Evolutionary conservation across 2,888 invertebrate genomes (phyloP).

Genomic region (Agonum fuliginosum): DNA sequence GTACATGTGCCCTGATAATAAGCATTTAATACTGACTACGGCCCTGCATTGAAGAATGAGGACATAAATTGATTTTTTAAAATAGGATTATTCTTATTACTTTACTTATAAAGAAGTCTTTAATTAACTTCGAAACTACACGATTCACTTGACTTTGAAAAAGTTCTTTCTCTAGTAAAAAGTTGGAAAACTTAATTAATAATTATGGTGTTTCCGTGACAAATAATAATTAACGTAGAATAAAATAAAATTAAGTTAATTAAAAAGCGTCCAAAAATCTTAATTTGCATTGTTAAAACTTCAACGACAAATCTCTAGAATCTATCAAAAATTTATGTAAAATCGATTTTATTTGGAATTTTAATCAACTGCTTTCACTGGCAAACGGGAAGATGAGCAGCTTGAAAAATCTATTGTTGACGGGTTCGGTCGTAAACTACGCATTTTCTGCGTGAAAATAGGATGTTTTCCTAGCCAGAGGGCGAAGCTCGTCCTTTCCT

Average conservation of each 20-base stretch:
- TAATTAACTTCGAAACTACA: slow-evolving; percentile 90
- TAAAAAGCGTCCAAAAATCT: slow-evolving; percentile 35
- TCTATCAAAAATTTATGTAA: slow-evolving; percentile 2
- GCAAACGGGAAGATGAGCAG: not conserved
- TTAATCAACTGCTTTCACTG: slow-evolving; percentile 10
- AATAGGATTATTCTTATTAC: too few relatives aligned
- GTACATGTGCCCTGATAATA: too few relatives aligned
- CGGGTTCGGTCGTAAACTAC: slow-evolving; percentile 12
- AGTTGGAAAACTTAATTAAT: slow-evolving; percentile 47
- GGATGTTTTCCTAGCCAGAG: slow-evolving; percentile 51
- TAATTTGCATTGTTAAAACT: slow-evolving; percentile 24
- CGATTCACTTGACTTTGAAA: slow-evolving; percentile 91
- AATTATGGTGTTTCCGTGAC: slow-evolving; percentile 45
- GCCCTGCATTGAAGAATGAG: too few relatives aligned
- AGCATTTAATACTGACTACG: too few relatives aligned
- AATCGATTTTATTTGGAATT: slow-evolving; percentile 33
- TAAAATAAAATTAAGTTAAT: slow-evolving; percentile 18
- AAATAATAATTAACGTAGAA: slow-evolving; percentile 41
- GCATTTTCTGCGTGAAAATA: slow-evolving; percentile 38
- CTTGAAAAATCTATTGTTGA: slow-evolving; percentile 13
- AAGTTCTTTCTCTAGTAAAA: slow-evolving; percentile 70
- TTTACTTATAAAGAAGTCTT: too few relatives aligned
- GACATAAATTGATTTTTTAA: too few relatives aligned
- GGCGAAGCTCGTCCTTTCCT: slow-evolving; percentile 31
- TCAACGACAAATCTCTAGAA: not conserved